Evolutionary conservation across 1,140 invertebrate species (phyloP).

Genomic region (Uloborus diversus): DNA sequence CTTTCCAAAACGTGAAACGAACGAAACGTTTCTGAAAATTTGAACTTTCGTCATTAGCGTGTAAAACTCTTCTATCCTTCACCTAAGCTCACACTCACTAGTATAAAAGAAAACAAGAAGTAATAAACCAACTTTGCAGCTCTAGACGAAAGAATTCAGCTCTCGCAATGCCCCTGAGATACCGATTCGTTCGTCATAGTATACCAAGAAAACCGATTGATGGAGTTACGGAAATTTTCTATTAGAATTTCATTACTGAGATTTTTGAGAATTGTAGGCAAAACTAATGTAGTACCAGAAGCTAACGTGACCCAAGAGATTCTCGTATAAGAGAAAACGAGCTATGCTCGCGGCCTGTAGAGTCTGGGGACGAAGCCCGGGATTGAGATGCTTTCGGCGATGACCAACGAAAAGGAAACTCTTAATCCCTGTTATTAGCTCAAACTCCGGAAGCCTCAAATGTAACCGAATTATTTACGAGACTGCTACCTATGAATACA

Average conservation of each 20-base stretch:
- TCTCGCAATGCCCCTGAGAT: slow-evolving; percentile 1
- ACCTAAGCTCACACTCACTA: too few species aligned
- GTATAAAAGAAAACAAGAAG: too few species aligned
- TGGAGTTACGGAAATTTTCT: slow-evolving; percentile 33
- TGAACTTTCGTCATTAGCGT: too few species aligned
- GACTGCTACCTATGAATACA: slow-evolving; percentile 46
- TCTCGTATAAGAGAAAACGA: slow-evolving; percentile 24
- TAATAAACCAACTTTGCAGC: too few species aligned
- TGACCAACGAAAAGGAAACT: slow-evolving; percentile 27
- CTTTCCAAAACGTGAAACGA: too few species aligned
- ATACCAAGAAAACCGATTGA: background rate
- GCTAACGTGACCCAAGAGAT: slow-evolving; percentile 38
- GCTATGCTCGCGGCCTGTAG: slow-evolving; percentile 35
- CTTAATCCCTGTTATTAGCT: slow-evolving; percentile 54
- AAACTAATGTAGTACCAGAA: background rate
- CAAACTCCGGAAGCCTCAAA: slow-evolving; percentile 41
- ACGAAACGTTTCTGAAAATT: too few species aligned
- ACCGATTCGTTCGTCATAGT: slow-evolving; percentile 34
- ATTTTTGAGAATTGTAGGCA: background rate
- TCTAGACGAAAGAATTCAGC: too few species aligned
- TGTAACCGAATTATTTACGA: slow-evolving; percentile 56
- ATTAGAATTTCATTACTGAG: slow-evolving; percentile 51
- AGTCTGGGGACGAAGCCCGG: slow-evolving; percentile 20
- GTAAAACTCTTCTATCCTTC: too few species aligned
- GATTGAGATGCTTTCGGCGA: slow-evolving; percentile 31